Percentiles rank a stretch among this genome's conserved stretches.
Conservation (phyloP, 2,113 vertebrate genomes). For the Bettongia penicillata region DNA sequence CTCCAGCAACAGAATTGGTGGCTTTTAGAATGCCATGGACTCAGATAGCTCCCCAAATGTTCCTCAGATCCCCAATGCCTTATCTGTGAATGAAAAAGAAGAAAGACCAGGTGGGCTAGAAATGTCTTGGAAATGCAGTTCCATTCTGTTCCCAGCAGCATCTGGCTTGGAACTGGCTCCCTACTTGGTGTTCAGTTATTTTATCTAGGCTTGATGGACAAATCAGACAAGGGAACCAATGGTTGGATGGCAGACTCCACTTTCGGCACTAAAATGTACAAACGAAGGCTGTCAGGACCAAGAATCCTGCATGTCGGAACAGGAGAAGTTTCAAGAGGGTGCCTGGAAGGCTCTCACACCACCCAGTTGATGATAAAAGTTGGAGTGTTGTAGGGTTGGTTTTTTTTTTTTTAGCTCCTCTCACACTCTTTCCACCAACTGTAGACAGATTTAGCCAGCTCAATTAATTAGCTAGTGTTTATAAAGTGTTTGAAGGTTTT, state of each 20-base stretch:
- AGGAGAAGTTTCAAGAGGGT: slow-evolving; percentile 58
- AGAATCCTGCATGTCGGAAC: background rate
- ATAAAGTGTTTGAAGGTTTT: slow-evolving; percentile 78
- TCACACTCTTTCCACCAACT: slow-evolving; percentile 68
- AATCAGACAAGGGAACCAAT: background rate
- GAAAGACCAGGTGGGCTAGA: background rate
- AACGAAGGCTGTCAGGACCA: background rate
- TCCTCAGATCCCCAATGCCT: background rate
- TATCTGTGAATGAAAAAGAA: background rate
- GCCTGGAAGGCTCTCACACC: slow-evolving; percentile 65
- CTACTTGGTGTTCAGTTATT: background rate
- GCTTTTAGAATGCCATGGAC: background rate
- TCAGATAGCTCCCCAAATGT: background rate
- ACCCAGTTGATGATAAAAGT: slow-evolving; percentile 65
- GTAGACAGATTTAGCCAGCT: slow-evolving; percentile 74
- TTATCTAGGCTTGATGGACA: background rate
- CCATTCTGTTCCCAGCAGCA: background rate
- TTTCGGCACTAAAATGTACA: background rate
- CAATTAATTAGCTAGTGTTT: slow-evolving; percentile 81
- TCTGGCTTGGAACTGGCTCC: background rate
- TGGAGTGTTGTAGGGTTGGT: slow-evolving; percentile 39
- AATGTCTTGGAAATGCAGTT: background rate
- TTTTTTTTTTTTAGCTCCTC: slow-evolving; percentile 61
- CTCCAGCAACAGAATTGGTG: background rate
- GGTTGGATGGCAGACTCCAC: background rate